Conservation (phyloP, 2,113 vertebrate species). For the Melanerpes formicivorus region DNA sequence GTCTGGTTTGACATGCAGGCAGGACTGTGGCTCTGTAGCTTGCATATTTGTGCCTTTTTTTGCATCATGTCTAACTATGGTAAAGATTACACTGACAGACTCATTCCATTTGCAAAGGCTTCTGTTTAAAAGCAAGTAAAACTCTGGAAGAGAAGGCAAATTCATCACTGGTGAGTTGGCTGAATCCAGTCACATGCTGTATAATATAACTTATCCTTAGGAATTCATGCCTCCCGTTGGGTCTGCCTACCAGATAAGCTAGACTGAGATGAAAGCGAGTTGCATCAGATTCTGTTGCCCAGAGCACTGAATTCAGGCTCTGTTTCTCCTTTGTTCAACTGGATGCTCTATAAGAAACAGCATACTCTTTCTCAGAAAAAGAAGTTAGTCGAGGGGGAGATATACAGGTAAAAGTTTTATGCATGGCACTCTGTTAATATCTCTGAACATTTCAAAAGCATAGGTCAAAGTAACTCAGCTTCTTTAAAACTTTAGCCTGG, state of each 20-base stretch:
- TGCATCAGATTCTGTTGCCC: conserved; percentile 52
- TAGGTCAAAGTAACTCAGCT: background rate
- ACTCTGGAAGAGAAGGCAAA: conserved; percentile 50
- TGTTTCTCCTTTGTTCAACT: conserved; percentile 51
- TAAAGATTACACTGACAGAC: conserved; percentile 32
- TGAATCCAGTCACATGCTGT: conserved; percentile 63
- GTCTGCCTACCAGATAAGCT: conserved; percentile 69
- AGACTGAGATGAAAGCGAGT: conserved; percentile 59
- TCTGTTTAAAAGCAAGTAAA: conserved; percentile 43
- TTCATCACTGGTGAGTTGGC: conserved; percentile 64
- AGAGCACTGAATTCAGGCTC: conserved; percentile 6
- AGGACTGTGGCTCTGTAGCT: background rate
- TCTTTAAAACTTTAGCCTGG: conserved; percentile 70
- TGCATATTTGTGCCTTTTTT: background rate
- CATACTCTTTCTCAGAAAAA: conserved; percentile 33
- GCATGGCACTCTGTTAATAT: conserved; percentile 59
- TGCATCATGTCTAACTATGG: conserved; percentile 27
- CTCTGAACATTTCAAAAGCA: conserved; percentile 60
- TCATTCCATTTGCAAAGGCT: conserved; percentile 25
- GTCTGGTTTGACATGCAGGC: background rate
- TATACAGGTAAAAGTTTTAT: conserved; percentile 66
- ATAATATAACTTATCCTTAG: conserved; percentile 68
- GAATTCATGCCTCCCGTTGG: conserved; percentile 69
- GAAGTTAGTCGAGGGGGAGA: conserved; percentile 7
- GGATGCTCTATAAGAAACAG: conserved; percentile 19